These are phyloP conservation scores for Rachycentron canadum DNA, from an alignment of 2,797 vertebrate genomes.

Conservation along the genomic window DNA sequence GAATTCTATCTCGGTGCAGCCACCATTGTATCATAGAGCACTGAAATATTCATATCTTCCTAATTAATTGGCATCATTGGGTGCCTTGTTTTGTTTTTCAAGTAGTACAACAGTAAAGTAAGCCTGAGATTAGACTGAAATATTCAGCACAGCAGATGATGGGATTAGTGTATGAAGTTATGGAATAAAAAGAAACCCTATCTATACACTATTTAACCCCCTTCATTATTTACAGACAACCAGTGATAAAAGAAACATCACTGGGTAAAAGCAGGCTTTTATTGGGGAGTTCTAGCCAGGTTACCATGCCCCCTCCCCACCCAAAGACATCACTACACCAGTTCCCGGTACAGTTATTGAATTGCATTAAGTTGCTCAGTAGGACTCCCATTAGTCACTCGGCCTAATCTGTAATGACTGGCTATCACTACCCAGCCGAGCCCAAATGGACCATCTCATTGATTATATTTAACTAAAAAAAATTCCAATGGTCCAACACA, in stretches of 20 bases:
- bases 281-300: constrained; percentile 35
- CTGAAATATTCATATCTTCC: constrained; percentile 87
- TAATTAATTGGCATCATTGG: constrained; percentile 86
- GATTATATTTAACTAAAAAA: constrained; percentile 75
- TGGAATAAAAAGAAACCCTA: constrained; percentile 62
- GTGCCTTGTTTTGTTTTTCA: constrained; percentile 78
- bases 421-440: constrained; percentile 82
- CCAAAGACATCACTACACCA: constrained; percentile 43
- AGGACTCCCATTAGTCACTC: constrained; percentile 85
- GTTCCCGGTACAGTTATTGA: constrained; percentile 80
- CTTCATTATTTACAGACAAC: constrained; percentile 64
- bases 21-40: constrained; percentile 83
- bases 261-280: constrained; percentile 23
- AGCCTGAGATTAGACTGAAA: constrained; percentile 78
- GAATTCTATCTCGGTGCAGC: constrained; percentile 83
- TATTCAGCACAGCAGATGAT: constrained; percentile 68
- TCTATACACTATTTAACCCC: constrained; percentile 53
- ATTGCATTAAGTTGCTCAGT: constrained; percentile 81
- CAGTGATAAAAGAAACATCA: constrained; percentile 23
- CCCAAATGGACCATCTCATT: constrained; percentile 81
- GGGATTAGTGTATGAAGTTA: constrained; percentile 67
- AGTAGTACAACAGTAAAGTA: constrained; percentile 76
- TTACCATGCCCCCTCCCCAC: constrained; percentile 13
- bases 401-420: constrained; percentile 86
- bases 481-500: constrained; percentile 58